A percentile compares a stretch with the other conserved stretches of the same genome.
Evolutionary conservation across 2,888 invertebrate genomes (phyloP).

Genomic region (Lutraria lutraria): DNA sequence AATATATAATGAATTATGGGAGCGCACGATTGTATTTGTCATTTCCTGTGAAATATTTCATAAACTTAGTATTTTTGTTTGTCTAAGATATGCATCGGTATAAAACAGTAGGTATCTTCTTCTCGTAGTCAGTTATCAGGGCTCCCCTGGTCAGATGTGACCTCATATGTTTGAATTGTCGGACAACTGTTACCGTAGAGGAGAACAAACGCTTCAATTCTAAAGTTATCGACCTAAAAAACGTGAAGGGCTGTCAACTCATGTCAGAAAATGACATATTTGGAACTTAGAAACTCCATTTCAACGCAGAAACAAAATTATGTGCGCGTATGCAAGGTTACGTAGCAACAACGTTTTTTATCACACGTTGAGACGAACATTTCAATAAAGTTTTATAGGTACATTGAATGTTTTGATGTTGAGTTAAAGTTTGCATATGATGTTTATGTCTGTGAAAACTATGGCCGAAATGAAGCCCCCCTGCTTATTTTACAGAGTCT

Average conservation of each 20-base stretch:
- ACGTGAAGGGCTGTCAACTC: background rate
- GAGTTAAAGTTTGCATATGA: too few relatives aligned
- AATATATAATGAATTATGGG: slow-evolving; percentile 60
- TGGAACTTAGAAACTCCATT: background rate
- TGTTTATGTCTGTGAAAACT: too few relatives aligned
- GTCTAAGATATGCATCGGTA: slow-evolving; percentile 41
- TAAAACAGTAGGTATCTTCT: slow-evolving; percentile 34
- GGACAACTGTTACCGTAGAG: background rate
- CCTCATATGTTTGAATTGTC: background rate
- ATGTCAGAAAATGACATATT: background rate
- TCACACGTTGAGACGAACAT: background rate
- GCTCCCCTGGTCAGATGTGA: slow-evolving; percentile 39
- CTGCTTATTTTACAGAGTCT: too few relatives aligned
- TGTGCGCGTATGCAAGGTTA: background rate
- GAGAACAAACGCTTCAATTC: background rate
- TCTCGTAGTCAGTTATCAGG: slow-evolving; percentile 12
- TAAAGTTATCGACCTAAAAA: background rate
- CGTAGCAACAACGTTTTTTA: background rate
- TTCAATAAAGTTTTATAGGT: background rate
- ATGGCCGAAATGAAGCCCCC: too few relatives aligned
- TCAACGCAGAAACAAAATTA: background rate
- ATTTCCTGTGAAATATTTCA: slow-evolving; percentile 58
- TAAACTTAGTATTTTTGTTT: slow-evolving; percentile 36
- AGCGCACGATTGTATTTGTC: slow-evolving; percentile 39
- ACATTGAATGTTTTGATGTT: background rate